A percentile compares a stretch with the other conserved stretches of the same genome.
phyloP scores from a whole-genome alignment of 2,797 vertebrate species.

The Threskiornis aethiopicus region DNA sequence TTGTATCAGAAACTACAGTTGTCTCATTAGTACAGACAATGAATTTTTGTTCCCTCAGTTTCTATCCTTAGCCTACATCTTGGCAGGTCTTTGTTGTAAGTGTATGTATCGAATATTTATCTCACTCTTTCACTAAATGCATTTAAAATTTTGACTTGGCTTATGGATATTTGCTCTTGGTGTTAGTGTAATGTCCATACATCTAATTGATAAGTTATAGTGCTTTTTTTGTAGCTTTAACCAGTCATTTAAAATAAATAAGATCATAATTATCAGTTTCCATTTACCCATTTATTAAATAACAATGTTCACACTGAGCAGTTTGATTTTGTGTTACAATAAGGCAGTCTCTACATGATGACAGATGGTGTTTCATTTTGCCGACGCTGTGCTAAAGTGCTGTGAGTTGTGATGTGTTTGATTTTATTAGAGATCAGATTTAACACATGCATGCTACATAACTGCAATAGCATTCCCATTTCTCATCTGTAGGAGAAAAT shows the following conservation, averaged over 20 bases:
- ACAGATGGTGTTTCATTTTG: slow-evolving; percentile 96
- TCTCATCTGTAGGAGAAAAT: slow-evolving; percentile 99
- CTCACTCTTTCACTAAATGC: slow-evolving; percentile 44
- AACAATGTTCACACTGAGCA: slow-evolving; percentile 78
- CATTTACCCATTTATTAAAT: slow-evolving; percentile 82
- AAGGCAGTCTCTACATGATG: slow-evolving; percentile 88
- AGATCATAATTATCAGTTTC: slow-evolving; percentile 82
- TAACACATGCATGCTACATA: slow-evolving; percentile 97
- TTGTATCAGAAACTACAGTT: neutral
- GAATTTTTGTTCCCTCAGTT: slow-evolving; percentile 21
- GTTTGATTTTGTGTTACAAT: slow-evolving; percentile 90
- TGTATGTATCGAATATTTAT: slow-evolving; percentile 11
- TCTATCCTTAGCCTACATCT: slow-evolving; percentile 5
- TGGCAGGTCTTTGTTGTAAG: slow-evolving; percentile 49
- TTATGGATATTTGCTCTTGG: slow-evolving; percentile 57
- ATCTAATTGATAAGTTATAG: slow-evolving; percentile 77
- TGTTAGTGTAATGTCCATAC: slow-evolving; percentile 55
- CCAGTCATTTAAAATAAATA: slow-evolving; percentile 82
- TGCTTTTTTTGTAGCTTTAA: slow-evolving; percentile 74
- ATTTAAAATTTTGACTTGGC: slow-evolving; percentile 54
- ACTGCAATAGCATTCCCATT: slow-evolving; percentile 94
- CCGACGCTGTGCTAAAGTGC: slow-evolving; percentile 87
- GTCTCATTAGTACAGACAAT: slow-evolving; percentile 17
- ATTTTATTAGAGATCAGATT: slow-evolving; percentile 99
- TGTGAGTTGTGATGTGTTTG: slow-evolving; percentile 96